Evolutionary conservation across 2,888 invertebrate genomes (phyloP).

Genomic region (Acleris laterana): DNA sequence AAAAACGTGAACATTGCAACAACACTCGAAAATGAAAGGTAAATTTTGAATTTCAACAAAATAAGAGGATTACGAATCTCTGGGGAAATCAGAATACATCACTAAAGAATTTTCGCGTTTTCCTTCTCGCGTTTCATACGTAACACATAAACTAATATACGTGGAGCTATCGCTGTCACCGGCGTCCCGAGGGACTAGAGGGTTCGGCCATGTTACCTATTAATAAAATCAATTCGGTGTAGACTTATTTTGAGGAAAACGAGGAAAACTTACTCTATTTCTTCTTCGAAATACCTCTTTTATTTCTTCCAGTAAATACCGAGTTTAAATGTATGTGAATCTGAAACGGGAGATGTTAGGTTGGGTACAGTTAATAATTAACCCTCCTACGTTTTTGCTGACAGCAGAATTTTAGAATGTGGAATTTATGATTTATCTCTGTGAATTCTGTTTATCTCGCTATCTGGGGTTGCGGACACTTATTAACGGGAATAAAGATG

Average conservation of each 20-base stretch:
- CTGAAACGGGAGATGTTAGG: no score
- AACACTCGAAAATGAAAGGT: conserved; percentile 48
- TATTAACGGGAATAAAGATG: neutral
- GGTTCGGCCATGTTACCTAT: conserved; percentile 43
- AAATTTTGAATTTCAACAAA: conserved; percentile 55
- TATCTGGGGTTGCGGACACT: conserved; percentile 11
- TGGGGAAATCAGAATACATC: conserved; percentile 56
- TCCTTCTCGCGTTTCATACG: conserved; percentile 35
- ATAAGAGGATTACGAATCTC: conserved; percentile 54
- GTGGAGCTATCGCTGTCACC: conserved; percentile 38
- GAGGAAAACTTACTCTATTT: conserved; percentile 36
- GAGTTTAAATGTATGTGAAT: no score
- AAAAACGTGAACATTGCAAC: neutral
- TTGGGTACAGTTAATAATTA: no score
- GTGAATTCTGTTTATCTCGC: conserved; percentile 13
- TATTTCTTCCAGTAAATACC: no score
- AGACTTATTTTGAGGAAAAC: conserved; percentile 41
- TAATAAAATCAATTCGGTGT: conserved; percentile 55
- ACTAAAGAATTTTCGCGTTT: conserved; percentile 48
- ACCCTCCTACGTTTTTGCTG: conserved; percentile 19
- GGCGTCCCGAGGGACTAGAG: conserved; percentile 38
- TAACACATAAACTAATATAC: conserved; percentile 33
- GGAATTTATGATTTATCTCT: conserved; percentile 17
- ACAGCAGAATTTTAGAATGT: conserved; percentile 9
- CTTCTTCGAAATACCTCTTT: neutral